Evolutionary conservation across 2,113 vertebrate genomes (phyloP).

Genomic region (Lophius piscatorius): DNA sequence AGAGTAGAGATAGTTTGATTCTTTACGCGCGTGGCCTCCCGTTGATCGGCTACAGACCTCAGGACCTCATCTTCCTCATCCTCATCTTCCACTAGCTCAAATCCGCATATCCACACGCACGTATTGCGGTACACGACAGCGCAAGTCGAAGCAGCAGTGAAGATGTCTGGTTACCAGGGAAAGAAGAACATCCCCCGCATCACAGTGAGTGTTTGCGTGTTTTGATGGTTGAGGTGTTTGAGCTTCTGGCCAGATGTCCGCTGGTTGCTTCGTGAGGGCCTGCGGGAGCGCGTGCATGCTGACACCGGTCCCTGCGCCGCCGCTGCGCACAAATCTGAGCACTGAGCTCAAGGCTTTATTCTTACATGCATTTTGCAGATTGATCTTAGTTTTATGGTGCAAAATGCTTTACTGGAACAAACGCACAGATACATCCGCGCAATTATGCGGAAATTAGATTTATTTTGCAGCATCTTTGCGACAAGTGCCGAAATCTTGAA

Average conservation of each 20-base stretch:
- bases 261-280: not conserved
- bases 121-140: slow-evolving; percentile 58
- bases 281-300: slow-evolving; percentile 44
- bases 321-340: slow-evolving; percentile 15
- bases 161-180: slow-evolving; percentile 87
- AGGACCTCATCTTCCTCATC: slow-evolving; percentile 15
- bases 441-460: not conserved
- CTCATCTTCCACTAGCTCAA: slow-evolving; percentile 27
- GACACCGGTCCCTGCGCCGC: slow-evolving; percentile 43
- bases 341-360: not conserved
- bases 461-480: slow-evolving; percentile 56
- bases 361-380: too few relatives aligned
- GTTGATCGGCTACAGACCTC: slow-evolving; percentile 15
- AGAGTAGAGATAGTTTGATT: slow-evolving; percentile 47
- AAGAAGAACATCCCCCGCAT: slow-evolving; percentile 98
- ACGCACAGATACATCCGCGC: not conserved
- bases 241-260: not conserved
- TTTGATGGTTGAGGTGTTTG: not conserved
- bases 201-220: slow-evolving; percentile 86
- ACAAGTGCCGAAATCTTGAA: slow-evolving; percentile 42
- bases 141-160: slow-evolving; percentile 54
- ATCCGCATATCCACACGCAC: slow-evolving; percentile 46
- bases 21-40: slow-evolving; percentile 27
- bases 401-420: not conserved
- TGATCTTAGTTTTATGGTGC: not conserved